These are phyloP conservation scores for Dallia pectoralis DNA, from an alignment of 2,797 vertebrate species.

Conservation along the genomic window DNA sequence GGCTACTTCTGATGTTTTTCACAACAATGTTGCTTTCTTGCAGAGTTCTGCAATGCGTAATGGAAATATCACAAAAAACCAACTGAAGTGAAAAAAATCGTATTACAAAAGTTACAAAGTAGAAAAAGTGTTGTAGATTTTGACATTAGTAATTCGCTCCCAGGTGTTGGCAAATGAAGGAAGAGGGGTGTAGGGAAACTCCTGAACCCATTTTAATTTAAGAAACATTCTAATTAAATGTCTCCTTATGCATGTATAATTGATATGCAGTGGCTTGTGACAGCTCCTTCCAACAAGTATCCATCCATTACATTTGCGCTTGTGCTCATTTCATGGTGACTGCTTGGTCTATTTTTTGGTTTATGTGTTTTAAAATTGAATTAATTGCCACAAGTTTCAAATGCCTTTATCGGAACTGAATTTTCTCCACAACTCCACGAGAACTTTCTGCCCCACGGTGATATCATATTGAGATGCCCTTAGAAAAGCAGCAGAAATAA, in stretches of 20 bases:
- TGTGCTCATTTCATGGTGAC: slow-evolving; percentile 51
- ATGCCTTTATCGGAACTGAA: not conserved
- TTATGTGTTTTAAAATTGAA: slow-evolving; percentile 40
- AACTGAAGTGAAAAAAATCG: not conserved
- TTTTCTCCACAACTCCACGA: slow-evolving; percentile 7
- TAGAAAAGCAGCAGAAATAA: slow-evolving; percentile 39
- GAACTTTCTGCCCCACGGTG: slow-evolving; percentile 14
- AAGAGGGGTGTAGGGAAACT: not conserved
- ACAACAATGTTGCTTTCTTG: not conserved
- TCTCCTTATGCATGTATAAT: slow-evolving; percentile 28
- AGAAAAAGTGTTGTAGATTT: not conserved
- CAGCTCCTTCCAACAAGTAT: slow-evolving; percentile 41
- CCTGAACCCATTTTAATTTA: slow-evolving; percentile 12
- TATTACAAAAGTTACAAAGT: not conserved
- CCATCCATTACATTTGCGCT: slow-evolving; percentile 25
- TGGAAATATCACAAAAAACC: not conserved
- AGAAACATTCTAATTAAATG: slow-evolving; percentile 40
- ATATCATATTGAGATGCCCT: slow-evolving; percentile 39
- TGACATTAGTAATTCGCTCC: not conserved
- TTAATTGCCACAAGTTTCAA: slow-evolving; percentile 22
- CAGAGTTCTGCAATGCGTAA: not conserved
- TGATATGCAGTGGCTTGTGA: slow-evolving; percentile 35
- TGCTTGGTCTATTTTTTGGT: slow-evolving; percentile 36
- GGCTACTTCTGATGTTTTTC: not conserved
- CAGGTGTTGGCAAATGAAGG: not conserved